Conservation (phyloP, 2,113 vertebrate species). For the Coreoperca whiteheadi region DNA sequence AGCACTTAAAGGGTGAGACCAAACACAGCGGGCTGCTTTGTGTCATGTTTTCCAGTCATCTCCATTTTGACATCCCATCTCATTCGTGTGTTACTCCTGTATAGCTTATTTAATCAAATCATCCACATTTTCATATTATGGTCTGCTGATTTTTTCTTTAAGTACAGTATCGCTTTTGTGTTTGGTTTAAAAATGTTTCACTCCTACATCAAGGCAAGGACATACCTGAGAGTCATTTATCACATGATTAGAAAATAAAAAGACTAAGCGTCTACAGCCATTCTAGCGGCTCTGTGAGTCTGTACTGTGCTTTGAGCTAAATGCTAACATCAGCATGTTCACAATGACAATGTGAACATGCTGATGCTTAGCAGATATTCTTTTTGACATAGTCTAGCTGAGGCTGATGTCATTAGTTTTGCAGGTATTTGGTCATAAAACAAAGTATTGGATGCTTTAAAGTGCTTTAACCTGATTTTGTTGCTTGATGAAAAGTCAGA, state of each 20-base stretch:
- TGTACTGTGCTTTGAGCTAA: background rate
- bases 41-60: slow-evolving; percentile 63
- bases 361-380: background rate
- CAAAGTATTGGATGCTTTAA: background rate
- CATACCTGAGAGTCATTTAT: background rate
- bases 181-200: background rate
- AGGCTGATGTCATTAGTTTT: background rate
- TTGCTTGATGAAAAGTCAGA: background rate
- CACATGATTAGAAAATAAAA: background rate
- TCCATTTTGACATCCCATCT: slow-evolving; percentile 42
- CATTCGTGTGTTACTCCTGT: slow-evolving; percentile 44
- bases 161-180: background rate
- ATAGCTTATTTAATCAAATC: slow-evolving; percentile 21
- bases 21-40: slow-evolving; percentile 33
- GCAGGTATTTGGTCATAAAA: background rate
- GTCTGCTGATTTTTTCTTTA: background rate
- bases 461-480: background rate
- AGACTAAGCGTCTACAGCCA: background rate
- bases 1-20: slow-evolving; percentile 80
- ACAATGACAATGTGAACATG: background rate
- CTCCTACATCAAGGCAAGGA: background rate
- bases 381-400: background rate
- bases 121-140: slow-evolving; percentile 32
- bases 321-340: background rate
- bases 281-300: background rate